Evolutionary conservation across 2,888 invertebrate species (phyloP), one percentile per base, ranked within the genome.

Genomic region (Nomada lathburiana): DNA sequence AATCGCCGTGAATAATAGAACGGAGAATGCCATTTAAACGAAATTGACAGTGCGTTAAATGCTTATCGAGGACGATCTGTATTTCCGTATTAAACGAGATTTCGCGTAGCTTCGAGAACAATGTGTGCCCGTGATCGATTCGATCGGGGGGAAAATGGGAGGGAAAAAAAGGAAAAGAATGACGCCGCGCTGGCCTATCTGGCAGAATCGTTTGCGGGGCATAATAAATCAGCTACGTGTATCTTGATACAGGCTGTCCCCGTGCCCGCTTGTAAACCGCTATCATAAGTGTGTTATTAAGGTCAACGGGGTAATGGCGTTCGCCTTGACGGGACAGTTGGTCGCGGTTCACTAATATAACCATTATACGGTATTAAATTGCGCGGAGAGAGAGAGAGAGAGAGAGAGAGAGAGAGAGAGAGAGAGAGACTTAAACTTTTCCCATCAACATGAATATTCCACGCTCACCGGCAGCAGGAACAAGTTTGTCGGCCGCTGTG

Each of bases 241-340:
- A 60, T 78, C 72, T 50, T 18, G 68, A 79, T 55, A 74, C 74
- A 42, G 26, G 26, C 18, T 75, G 62, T 47, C 81, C 62, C 68
- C 42, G 64, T 42, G 53, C 42, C 50, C 63, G 36, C 67, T 36
- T 36, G 26, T 55, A 71, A 59, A 71, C 44, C 74, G 53, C 64
- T 74, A 78, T 76, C 78, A 75, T 76, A 81, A 84, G 75, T 78
- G 76, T 65, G 82, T 81, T 87, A 85, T 87, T 86, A 86, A 83
- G 83, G 86, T 85, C 83, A 85, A 85, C 77, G 59, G 72, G 78
- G 67, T 87, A 85, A 85, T 83, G 72, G 72, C 65, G 80, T 80
- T 86, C 44, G 82, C 83, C 82, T 83, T 85, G 82, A 71, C 83
- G 80, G 47, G 63, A 80, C 69, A 82, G 83, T 82, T 64, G 77